These are phyloP conservation scores for Phoeniculus purpureus DNA, from an alignment of 2,797 vertebrate species.

Conservation along the genomic window DNA sequence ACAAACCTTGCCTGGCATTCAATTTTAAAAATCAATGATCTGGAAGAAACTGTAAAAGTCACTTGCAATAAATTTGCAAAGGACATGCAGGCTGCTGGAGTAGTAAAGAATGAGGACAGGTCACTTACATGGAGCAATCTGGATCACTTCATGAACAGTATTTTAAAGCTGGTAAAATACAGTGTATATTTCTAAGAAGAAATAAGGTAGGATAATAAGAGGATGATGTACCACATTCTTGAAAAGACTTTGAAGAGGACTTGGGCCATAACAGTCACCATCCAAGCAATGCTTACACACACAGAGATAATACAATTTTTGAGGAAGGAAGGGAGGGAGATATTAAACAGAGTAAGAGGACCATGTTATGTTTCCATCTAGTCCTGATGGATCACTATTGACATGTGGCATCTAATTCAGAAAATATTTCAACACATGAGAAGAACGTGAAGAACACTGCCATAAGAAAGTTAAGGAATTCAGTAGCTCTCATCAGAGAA, in stretches of 20 bases:
- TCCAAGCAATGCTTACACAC: neutral
- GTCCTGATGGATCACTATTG: slow-evolving; percentile 15
- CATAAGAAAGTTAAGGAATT: slow-evolving; percentile 57
- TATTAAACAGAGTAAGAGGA: slow-evolving; percentile 11
- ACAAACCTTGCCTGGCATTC: slow-evolving; percentile 51
- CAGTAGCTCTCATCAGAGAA: slow-evolving; percentile 46
- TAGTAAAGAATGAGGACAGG: slow-evolving; percentile 47
- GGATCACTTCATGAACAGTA: slow-evolving; percentile 38
- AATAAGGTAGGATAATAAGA: slow-evolving; percentile 5
- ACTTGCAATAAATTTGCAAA: slow-evolving; percentile 56
- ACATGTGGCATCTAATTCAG: neutral
- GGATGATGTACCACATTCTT: neutral
- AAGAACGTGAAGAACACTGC: neutral
- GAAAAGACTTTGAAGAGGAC: slow-evolving; percentile 1
- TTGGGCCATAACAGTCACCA: neutral
- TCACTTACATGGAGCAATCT: slow-evolving; percentile 43
- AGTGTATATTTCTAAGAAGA: slow-evolving; percentile 1
- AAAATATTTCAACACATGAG: slow-evolving; percentile 12
- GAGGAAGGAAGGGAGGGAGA: neutral
- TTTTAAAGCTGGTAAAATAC: slow-evolving; percentile 30
- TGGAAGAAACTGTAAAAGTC: slow-evolving; percentile 63
- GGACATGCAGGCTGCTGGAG: slow-evolving; percentile 2
- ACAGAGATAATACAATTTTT: neutral
- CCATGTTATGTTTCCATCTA: neutral
- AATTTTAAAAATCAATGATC: slow-evolving; percentile 67